Evolutionary conservation across 2,113 vertebrate species (phyloP).

Genomic region (Salvelinus namaycush): DNA sequence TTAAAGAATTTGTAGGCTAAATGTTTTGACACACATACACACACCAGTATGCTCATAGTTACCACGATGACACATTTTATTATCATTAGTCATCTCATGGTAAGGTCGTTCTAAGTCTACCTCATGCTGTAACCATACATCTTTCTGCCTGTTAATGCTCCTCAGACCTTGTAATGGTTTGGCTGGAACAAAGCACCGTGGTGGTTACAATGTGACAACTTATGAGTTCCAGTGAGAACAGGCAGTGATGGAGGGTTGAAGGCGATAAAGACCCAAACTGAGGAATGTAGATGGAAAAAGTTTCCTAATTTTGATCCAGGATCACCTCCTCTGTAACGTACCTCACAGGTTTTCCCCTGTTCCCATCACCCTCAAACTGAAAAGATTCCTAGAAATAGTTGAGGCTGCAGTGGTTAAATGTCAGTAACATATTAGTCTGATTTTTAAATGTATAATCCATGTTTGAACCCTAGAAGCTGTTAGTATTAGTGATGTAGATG

Average conservation of each 20-base stretch:
- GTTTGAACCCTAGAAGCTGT: neutral
- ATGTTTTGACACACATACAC: too few species aligned
- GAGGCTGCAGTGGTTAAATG: neutral
- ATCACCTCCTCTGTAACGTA: slow-evolving; percentile 20
- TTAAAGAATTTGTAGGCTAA: too few species aligned
- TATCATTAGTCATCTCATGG: too few species aligned
- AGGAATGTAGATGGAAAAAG: slow-evolving; percentile 50
- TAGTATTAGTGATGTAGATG: too few species aligned
- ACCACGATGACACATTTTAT: too few species aligned
- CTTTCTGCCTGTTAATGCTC: neutral
- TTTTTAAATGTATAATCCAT: neutral
- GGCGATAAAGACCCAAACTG: slow-evolving; percentile 40
- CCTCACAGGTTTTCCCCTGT: slow-evolving; percentile 16
- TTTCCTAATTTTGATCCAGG: slow-evolving; percentile 53
- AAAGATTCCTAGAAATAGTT: neutral
- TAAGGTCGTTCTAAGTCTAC: neutral
- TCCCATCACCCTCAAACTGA: slow-evolving; percentile 21
- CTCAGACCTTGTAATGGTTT: slow-evolving; percentile 6
- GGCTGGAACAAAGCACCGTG: slow-evolving; percentile 8
- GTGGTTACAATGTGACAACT: slow-evolving; percentile 23
- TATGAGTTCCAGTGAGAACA: slow-evolving; percentile 4
- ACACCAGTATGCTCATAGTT: too few species aligned
- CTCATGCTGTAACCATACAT: neutral
- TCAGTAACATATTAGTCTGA: neutral
- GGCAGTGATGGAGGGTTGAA: slow-evolving; percentile 21